Conservation (phyloP, 2,888 invertebrate species). For the Scaptomyza reducta region DNA sequence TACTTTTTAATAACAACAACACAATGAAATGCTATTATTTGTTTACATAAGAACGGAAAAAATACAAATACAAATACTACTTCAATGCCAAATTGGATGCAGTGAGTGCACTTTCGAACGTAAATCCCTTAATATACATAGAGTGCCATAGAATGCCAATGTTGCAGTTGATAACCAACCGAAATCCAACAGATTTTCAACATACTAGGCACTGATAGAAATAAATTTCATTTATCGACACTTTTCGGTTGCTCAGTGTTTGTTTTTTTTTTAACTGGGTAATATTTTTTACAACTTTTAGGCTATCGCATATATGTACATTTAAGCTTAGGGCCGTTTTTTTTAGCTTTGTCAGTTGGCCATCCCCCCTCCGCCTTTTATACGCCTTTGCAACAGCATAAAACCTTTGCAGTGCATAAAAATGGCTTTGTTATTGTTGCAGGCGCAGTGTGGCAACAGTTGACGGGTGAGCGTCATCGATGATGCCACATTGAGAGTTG, state of each 20-base stretch:
- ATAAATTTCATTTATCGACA: conserved; percentile 68
- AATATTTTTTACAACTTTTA: conserved; percentile 51
- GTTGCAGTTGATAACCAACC: conserved; percentile 29
- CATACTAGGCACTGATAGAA: conserved; percentile 61
- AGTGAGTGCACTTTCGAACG: conserved; percentile 5
- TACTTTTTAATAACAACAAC: not conserved
- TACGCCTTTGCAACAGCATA: conserved; percentile 25
- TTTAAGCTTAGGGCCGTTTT: conserved; percentile 51
- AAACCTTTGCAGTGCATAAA: conserved; percentile 68
- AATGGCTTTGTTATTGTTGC: conserved; percentile 79
- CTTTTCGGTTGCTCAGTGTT: conserved; percentile 33
- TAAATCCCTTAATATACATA: conserved; percentile 40
- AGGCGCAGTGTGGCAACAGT: conserved; percentile 50
- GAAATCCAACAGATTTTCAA: conserved; percentile 39
- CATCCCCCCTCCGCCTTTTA: not conserved
- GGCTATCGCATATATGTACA: conserved; percentile 29
- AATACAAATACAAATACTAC: not conserved
- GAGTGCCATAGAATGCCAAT: conserved; percentile 44
- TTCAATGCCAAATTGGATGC: not conserved
- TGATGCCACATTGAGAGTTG: conserved; percentile 57
- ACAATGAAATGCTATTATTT: conserved; percentile 34
- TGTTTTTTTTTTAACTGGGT: not conserved
- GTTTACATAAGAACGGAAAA: conserved; percentile 5
- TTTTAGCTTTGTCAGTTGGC: conserved; percentile 66
- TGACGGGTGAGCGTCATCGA: conserved; percentile 54